Base-by-base conservation (phyloP, 1,140 invertebrate genomes). In the Meloidogyne exigua region DNA sequence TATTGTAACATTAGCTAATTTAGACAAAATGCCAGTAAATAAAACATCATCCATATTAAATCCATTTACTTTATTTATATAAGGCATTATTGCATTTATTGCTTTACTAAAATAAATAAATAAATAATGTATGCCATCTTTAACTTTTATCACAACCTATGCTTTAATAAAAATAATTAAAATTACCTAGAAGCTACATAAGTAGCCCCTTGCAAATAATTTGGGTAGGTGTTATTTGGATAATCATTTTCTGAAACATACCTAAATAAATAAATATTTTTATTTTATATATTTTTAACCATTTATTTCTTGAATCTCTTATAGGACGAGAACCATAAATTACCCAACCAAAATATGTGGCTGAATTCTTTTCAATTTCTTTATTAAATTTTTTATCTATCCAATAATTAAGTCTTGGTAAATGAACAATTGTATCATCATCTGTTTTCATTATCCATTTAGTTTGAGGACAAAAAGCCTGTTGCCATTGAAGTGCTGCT, bases 21-120 rank as follows among this genome's bases (percentile, higher is more conserved):
- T 28, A 21, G 75, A 75, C 32, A 78, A 21, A 25, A 69, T 57
- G 18, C 77, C 77, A 62, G 77, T 78, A 65, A 78, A 78, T n/a
- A 78, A 21, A 21, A 77, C 72, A 64, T 78, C 77, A 28, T 75
- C 72, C 73, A 75, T 65, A 69, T 63, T 32, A 68, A 77, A 66
- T 7, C 15, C 69, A 62, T 21, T 28, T 62, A 71, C 69, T 32
- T 71, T 28, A 25, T 15, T 26, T 25, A 18, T 71, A n/a, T 49
- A 28, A 28, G 69, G 44, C 39, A 71, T 71, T 26, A 39, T 62
- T 71, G n/a, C 39, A 10, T 25, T 23, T 57, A 71, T 28, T 13
- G 69, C 36, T 71, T 44, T 15, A 28, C 44, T 28, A 9, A 25
- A 15, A 44, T 49, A 49, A n/a, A n/a, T n/a, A n/a, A n/a, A n/a